Evolutionary conservation across 2,113 vertebrate genomes (phyloP).

Genomic region (Ptyas mucosa): DNA sequence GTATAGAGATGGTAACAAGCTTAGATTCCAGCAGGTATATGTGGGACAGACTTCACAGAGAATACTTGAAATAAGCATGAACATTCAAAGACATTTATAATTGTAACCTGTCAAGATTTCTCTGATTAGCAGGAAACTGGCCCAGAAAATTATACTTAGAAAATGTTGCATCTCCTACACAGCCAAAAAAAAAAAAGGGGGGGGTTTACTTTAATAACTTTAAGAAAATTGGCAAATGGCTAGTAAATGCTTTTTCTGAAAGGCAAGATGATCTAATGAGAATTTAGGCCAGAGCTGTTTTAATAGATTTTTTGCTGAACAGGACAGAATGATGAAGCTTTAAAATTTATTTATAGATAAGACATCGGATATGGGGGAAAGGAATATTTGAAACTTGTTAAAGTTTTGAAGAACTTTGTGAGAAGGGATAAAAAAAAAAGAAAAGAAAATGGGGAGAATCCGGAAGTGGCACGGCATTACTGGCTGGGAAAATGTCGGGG

Average conservation of each 20-base stretch:
- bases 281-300: neutral
- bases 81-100: neutral
- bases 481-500: no score
- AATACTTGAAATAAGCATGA: neutral
- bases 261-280: neutral
- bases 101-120: neutral
- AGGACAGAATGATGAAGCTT: neutral
- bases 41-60: neutral
- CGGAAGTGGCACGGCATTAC: no score
- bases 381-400: neutral
- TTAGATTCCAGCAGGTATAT: neutral
- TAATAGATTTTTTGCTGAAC: neutral
- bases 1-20: neutral
- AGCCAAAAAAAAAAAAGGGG: neutral
- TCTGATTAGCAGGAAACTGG: neutral
- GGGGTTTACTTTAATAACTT: no score
- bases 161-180: neutral
- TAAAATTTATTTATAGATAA: neutral
- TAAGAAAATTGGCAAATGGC: neutral
- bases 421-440: neutral
- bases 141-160: neutral
- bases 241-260: slow-evolving; percentile 5
- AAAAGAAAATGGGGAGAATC: no score
- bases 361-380: neutral
- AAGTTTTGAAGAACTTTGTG: neutral